Percentiles rank a stretch among this genome's conserved stretches.
phyloP scores from a whole-genome alignment of 2,797 vertebrate genomes.

The Mormyrus proboscirostris region DNA sequence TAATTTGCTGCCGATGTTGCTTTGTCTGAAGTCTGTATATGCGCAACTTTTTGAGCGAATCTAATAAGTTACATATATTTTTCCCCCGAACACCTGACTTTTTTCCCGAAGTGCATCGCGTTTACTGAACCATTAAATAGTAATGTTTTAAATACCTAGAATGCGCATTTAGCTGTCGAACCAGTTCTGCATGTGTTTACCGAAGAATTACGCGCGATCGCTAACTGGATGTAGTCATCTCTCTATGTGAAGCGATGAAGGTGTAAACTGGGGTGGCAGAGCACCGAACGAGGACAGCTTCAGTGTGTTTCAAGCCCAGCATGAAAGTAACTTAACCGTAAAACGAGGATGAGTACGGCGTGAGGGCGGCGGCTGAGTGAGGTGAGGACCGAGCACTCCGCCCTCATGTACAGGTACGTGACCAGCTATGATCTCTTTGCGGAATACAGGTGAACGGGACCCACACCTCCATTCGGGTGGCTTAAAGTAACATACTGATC shows the following conservation, averaged over 20 bases:
- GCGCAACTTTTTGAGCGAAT: constrained; percentile 16
- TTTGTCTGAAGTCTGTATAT: constrained; percentile 16
- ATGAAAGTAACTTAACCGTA: background rate
- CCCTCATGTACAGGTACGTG: background rate
- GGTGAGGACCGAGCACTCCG: background rate
- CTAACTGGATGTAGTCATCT: background rate
- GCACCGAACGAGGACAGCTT: background rate
- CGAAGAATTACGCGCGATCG: background rate
- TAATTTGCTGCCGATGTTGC: constrained; percentile 26
- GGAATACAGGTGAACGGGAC: background rate
- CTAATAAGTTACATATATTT: background rate
- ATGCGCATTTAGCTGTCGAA: background rate
- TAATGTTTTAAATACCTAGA: background rate
- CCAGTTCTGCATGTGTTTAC: background rate
- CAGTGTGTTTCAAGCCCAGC: background rate
- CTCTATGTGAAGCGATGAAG: background rate
- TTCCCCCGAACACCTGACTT: background rate
- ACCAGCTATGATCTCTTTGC: background rate
- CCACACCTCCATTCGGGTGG: background rate
- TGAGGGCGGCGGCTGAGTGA: background rate
- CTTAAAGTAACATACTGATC: background rate
- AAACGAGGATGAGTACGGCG: background rate
- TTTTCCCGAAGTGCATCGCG: background rate
- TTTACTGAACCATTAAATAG: background rate
- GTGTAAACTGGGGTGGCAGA: background rate